Base-by-base conservation (phyloP, 2,888 invertebrate species). In the Drosophila tripunctata region DNA sequence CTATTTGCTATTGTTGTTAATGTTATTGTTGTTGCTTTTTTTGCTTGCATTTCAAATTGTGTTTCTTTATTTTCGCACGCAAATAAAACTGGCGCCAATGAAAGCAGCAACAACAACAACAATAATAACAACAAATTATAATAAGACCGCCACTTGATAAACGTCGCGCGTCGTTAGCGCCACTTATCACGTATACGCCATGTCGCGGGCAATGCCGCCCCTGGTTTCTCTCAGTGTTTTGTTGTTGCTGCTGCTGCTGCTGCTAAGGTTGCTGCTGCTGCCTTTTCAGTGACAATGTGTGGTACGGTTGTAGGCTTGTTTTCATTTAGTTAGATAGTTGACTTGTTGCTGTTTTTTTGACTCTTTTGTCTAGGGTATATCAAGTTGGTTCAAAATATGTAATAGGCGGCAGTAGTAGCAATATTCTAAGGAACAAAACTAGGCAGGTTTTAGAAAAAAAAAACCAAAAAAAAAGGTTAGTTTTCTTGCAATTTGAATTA, bases 151-250 rank as follows among this genome's bases (percentile, higher is more conserved):
- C 75, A 82, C 57, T 81, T 87, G 88, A 87, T 81, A 87, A 81
- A 87, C 82, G 88, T 73, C 66, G 75, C 87, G 82, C 88, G 86
- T 87, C 86, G 83, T 82, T 82, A 82, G 83, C 88, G 81, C 81
- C 81, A 82, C 81, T 82, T 82, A 82, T 82, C 81, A 82, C 88
- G 88, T 87, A 87, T 82, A 82, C 88, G 81, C 83, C 86, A 78
- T 72, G 87, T 85, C 80, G n/a, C n/a, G 71, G 60, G 58, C 70
- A 74, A 74, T 75, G 76, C 66, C 60, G 81, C 75, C 78, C 44
- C 58, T 48, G 61, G 45, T 55, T 22, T 14, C 31, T 54, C 14
- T 12, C 8, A 21, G 22, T 33, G 14, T 24, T 27, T 5, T 33
- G 7, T 10, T n/a, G 17, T 24, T 14, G 8, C 12, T 43, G 3